Evolutionary conservation across 2,888 invertebrate species (phyloP).

Genomic region (Yponomeuta sedellus): DNA sequence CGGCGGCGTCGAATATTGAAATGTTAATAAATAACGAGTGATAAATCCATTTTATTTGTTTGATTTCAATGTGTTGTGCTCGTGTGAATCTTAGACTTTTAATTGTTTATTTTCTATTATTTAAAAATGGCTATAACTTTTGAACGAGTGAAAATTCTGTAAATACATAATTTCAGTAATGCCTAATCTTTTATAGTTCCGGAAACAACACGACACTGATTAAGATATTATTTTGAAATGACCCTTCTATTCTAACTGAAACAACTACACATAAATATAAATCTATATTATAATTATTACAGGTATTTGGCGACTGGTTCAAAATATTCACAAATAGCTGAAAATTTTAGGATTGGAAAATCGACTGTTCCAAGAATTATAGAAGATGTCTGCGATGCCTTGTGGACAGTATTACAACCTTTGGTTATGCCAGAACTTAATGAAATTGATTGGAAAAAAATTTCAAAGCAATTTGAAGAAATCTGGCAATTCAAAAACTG

Average conservation of each 20-base stretch:
- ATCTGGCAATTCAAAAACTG: conserved; percentile 21
- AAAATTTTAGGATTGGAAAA: conserved; percentile 15
- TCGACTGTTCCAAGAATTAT: conserved; percentile 17
- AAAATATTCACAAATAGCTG: conserved; percentile 11
- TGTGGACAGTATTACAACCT: conserved; percentile 17
- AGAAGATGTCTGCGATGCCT: conserved; percentile 16
- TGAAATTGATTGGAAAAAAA: conserved; percentile 18
- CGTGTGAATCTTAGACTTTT: no score
- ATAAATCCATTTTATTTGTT: no score
- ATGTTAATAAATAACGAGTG: no score
- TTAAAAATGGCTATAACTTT: conserved; percentile 17
- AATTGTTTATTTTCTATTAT: no score
- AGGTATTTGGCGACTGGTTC: conserved; percentile 19
- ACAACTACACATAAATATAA: conserved; percentile 20
- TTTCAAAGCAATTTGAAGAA: conserved; percentile 19
- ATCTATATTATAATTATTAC: conserved; percentile 16
- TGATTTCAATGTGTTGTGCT: no score
- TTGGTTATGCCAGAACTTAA: conserved; percentile 19
- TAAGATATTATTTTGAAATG: conserved; percentile 21
- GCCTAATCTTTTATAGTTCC: conserved; percentile 21
- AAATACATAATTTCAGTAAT: conserved; percentile 21
- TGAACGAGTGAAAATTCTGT: conserved; percentile 20
- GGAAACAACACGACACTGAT: conserved; percentile 20
- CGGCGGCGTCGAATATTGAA: no score
- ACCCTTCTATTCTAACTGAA: conserved; percentile 21